Conservation (phyloP, 2,888 invertebrate species). For the Campopleginae sp. region DNA sequence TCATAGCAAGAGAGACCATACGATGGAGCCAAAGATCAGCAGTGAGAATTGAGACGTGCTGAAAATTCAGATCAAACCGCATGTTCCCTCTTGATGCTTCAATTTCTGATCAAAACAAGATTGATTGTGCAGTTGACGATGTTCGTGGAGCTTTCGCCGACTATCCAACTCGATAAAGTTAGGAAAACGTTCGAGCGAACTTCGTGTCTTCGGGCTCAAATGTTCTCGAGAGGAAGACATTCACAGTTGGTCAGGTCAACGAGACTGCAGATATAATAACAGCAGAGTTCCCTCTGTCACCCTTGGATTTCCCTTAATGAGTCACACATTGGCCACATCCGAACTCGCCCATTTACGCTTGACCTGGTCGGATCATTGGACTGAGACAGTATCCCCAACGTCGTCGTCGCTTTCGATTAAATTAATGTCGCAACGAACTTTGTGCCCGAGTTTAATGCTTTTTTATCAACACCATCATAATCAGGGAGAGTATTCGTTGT, state of each 20-base stretch:
- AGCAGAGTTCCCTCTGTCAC: constrained; percentile 10
- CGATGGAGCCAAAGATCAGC: neutral
- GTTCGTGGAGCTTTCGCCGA: neutral
- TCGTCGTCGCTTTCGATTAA: neutral
- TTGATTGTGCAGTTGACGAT: constrained; percentile 10
- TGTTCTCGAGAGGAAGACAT: neutral
- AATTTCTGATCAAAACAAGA: constrained; percentile 18
- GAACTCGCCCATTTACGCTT: constrained; percentile 6
- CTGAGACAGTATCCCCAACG: neutral
- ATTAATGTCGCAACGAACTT: constrained; percentile 6
- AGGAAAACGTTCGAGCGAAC: neutral
- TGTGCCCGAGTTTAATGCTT: neutral
- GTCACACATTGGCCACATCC: constrained; percentile 7
- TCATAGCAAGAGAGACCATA: neutral
- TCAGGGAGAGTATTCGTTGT: neutral
- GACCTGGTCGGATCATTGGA: neutral
- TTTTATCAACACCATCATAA: neutral
- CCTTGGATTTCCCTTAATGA: constrained; percentile 13
- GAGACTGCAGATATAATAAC: constrained; percentile 18
- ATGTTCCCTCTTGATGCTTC: neutral
- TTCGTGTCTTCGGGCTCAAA: neutral
- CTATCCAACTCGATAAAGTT: constrained; percentile 3
- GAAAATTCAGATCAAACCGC: neutral
- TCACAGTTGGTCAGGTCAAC: constrained; percentile 5
- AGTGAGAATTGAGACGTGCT: neutral